Evolutionary conservation across 2,888 invertebrate genomes (phyloP).

Genomic region (Graphium colonna): DNA sequence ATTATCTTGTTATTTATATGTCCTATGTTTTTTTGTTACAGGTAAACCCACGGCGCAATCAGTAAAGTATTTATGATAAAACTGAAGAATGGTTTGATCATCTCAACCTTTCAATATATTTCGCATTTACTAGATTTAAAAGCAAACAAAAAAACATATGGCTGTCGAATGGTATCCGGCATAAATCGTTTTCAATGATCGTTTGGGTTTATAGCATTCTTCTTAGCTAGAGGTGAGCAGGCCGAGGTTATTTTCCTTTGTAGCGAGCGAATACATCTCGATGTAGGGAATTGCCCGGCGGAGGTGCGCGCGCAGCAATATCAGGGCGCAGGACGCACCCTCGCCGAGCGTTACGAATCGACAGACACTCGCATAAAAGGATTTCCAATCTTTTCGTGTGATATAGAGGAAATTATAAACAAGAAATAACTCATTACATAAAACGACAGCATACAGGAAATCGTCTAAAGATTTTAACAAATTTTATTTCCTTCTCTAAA

Average conservation of each 20-base stretch:
- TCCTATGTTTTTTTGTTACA: no score
- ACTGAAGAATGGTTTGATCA: slow-evolving; percentile 17
- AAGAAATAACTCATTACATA: no score
- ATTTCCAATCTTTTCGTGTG: neutral
- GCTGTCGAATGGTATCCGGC: neutral
- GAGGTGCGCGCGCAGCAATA: slow-evolving; percentile 69
- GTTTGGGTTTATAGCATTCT: neutral
- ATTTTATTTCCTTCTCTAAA: no score
- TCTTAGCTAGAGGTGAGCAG: neutral
- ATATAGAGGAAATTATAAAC: neutral
- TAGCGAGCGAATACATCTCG: slow-evolving; percentile 42
- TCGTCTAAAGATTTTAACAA: no score
- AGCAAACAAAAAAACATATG: neutral
- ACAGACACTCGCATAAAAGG: slow-evolving; percentile 44
- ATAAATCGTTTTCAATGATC: neutral
- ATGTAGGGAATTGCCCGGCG: slow-evolving; percentile 46
- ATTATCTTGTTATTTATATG: no score
- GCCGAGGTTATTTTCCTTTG: slow-evolving; percentile 23
- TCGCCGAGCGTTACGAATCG: slow-evolving; percentile 50
- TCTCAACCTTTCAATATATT: neutral
- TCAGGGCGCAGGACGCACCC: slow-evolving; percentile 73
- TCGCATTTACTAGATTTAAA: neutral
- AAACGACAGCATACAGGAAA: no score
- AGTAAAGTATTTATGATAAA: no score
- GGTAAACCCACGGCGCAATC: no score